Evolutionary conservation across 2,797 vertebrate genomes (phyloP).

Genomic region (Salmo trutta): DNA sequence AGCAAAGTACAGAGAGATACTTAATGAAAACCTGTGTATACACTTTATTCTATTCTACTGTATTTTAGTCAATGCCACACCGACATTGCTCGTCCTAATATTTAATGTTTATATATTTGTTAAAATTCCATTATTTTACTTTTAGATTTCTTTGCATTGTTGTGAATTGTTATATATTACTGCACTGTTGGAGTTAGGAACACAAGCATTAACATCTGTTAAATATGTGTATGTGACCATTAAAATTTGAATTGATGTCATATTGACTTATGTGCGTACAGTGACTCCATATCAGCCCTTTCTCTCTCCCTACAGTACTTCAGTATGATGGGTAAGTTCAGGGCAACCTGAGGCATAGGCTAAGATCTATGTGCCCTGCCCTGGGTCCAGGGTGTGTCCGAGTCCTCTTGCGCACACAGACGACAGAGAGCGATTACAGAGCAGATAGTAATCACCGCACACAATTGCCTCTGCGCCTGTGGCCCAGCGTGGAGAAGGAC

Average conservation of each 20-base stretch:
- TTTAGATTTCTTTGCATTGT: too few relatives aligned
- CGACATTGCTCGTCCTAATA: too few relatives aligned
- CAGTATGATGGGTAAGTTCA: not conserved
- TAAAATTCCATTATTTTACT: too few relatives aligned
- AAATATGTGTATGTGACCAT: too few relatives aligned
- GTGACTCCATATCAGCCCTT: not conserved
- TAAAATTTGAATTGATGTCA: not conserved
- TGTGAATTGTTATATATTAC: too few relatives aligned
- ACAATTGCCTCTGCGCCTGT: conserved; percentile 66
- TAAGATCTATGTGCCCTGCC: not conserved
- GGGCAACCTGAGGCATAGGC: not conserved
- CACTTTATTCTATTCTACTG: too few relatives aligned
- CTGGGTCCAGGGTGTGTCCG: not conserved
- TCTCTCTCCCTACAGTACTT: not conserved
- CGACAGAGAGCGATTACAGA: conserved; percentile 52
- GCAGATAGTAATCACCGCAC: conserved; percentile 57
- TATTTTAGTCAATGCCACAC: too few relatives aligned
- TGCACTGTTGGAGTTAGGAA: too few relatives aligned
- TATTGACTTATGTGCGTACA: not conserved
- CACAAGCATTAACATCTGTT: too few relatives aligned
- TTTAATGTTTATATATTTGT: too few relatives aligned
- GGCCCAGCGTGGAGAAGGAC: conserved; percentile 56
- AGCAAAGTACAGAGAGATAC: too few relatives aligned
- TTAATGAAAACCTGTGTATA: too few relatives aligned
- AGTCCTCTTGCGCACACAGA: conserved; percentile 48